These are phyloP conservation scores for Kuschelorhynchus macadamiae DNA, from an alignment of 2,888 invertebrate genomes.

Conservation along the genomic window DNA sequence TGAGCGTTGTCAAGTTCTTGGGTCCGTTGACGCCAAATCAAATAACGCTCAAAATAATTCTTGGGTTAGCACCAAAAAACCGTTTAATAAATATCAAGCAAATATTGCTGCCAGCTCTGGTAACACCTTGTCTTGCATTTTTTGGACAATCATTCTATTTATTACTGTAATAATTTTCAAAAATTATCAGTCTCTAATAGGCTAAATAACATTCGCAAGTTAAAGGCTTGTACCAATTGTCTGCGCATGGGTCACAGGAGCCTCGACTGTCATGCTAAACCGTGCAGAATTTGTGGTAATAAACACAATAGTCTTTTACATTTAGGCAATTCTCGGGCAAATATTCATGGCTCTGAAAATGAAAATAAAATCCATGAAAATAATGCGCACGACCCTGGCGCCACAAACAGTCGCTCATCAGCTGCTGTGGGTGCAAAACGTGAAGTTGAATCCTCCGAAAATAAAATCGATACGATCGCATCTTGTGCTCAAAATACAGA, in stretches of 20 bases:
- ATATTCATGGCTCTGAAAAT: neutral
- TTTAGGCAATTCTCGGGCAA: neutral
- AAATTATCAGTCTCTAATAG: neutral
- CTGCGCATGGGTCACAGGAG: neutral
- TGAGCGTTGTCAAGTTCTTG: too few relatives aligned
- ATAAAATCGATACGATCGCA: neutral
- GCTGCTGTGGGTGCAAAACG: neutral
- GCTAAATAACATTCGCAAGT: too few relatives aligned
- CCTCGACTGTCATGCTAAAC: neutral
- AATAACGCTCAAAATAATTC: too few relatives aligned
- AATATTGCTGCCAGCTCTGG: too few relatives aligned
- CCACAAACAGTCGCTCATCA: neutral
- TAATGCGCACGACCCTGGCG: neutral
- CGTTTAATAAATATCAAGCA: too few relatives aligned
- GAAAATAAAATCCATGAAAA: neutral
- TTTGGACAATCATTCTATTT: too few relatives aligned
- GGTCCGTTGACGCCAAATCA: too few relatives aligned
- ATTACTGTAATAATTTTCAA: constrained; percentile 2
- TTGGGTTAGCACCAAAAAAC: too few relatives aligned
- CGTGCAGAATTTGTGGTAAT: neutral
- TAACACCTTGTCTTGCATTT: too few relatives aligned
- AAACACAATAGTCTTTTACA: neutral
- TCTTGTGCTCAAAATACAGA: neutral
- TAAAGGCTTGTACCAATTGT: neutral
- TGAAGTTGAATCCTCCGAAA: neutral